A percentile compares a stretch with the other conserved stretches of the same genome.
Evolutionary conservation across 2,113 vertebrate species (phyloP).

Genomic region (Prunella himalayana): DNA sequence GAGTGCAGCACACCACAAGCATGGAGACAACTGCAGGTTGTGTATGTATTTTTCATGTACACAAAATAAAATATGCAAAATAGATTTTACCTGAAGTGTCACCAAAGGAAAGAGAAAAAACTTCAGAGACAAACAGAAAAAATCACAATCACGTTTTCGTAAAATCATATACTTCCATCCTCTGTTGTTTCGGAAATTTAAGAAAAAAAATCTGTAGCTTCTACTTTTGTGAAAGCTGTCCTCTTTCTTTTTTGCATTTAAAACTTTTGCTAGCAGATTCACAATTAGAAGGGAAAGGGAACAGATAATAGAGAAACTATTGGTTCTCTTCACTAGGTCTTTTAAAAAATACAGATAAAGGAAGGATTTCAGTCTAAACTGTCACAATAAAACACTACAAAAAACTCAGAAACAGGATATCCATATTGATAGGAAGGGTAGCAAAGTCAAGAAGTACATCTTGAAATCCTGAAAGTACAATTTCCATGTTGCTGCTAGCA

Average conservation of each 20-base stretch:
- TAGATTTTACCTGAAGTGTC: constrained; percentile 9
- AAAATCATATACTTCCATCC: not conserved
- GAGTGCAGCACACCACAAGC: not conserved
- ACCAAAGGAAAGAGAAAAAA: not conserved
- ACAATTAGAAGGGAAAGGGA: not conserved
- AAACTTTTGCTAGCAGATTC: not conserved
- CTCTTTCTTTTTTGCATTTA: not conserved
- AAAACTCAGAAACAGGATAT: not conserved
- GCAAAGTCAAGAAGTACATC: not conserved
- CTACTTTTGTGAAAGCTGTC: not conserved
- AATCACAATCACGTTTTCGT: not conserved
- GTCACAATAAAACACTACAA: not conserved
- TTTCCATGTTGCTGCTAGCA: not conserved
- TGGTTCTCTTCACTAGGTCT: not conserved
- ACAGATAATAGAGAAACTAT: not conserved
- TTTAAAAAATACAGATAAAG: not conserved
- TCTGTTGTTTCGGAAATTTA: not conserved
- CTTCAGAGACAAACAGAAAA: not conserved
- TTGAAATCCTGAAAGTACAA: not conserved
- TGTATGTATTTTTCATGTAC: constrained; percentile 33
- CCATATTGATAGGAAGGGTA: not conserved
- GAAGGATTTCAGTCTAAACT: not conserved
- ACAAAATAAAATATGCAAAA: not conserved
- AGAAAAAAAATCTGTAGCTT: not conserved
- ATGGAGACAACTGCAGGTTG: constrained; percentile 29